Base-by-base conservation (phyloP, 2,888 invertebrate species). In the Caenorhabditis sp. region DNA sequence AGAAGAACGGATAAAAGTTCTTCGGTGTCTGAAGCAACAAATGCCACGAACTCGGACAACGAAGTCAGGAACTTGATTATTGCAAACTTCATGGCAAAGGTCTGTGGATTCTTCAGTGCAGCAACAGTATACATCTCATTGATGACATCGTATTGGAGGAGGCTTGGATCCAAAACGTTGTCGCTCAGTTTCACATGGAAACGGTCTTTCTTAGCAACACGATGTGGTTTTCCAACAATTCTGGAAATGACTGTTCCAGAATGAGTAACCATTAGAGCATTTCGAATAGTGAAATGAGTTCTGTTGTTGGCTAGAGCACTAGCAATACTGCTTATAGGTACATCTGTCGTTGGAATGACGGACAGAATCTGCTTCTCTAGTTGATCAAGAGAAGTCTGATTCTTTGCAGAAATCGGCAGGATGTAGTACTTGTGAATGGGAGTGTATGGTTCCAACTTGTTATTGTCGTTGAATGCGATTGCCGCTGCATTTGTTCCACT, bases 401-500 rank as follows among this genome's bases (percentile, higher is more conserved):
- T 88, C 49, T 90, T 90, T 6, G 89, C 90, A 8, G 89, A 89
- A 10, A 90, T 70, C 12, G 89, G 90, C 22, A 90, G 38, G 22
- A 87, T 77, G 74, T 85, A 80, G 41, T 82, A 31, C 44, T 69
- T 82, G 24, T 77, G 76, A 54, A 84, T 74, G 0, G 68, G 49
- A 28, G 61, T 49, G 70, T 81, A 82, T 41, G 82, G 77, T 41
- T 76, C 75, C 24, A 77, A 19, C 56, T 80, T 77, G 77, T 64
- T 61, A 24, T 82, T 82, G 51, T 83, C 85, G 24, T 82, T 85
- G 56, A 76, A 76, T 14, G 82, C 80, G 41, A 89, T 74, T 14
- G 86, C 89, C 24, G 89, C 91, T 14, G 90, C 90, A 72, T 92
- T 91, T 0, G 90, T 92, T 59, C 91, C 91, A 80, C 89, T 87